Evolutionary conservation across 2,113 vertebrate genomes (phyloP).

Genomic region (Bubo blakistoni): DNA sequence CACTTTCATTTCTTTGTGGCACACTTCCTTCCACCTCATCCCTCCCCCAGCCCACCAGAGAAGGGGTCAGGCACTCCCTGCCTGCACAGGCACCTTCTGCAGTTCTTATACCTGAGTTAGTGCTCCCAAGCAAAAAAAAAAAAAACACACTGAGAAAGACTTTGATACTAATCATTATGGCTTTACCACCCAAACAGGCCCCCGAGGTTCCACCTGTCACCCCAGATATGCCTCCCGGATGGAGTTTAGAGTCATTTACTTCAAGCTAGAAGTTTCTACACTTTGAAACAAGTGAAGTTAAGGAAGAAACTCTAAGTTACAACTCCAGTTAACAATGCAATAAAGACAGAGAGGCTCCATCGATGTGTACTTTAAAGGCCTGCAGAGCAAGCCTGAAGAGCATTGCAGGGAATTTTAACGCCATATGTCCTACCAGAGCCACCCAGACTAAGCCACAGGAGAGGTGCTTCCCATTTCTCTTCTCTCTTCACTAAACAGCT

Average conservation of each 20-base stretch:
- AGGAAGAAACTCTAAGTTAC: not conserved
- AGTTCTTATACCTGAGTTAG: not conserved
- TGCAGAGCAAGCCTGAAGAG: not conserved
- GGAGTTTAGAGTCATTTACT: not conserved
- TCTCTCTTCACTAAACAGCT: not conserved
- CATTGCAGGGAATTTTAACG: not conserved
- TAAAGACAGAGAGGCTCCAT: not conserved
- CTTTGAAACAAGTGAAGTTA: accelerated
- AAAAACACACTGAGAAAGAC: not conserved
- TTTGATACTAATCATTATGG: accelerated
- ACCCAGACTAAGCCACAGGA: not conserved
- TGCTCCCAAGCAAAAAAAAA: not conserved
- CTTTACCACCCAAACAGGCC: not conserved
- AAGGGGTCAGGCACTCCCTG: not conserved
- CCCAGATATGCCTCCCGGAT: not conserved
- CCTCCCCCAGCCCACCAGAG: no score
- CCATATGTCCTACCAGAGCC: not conserved
- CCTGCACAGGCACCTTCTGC: not conserved
- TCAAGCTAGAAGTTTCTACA: not conserved
- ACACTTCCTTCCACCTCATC: accelerated
- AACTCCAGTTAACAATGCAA: not conserved
- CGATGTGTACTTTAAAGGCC: accelerated
- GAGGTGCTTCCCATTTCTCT: not conserved
- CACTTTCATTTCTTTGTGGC: not conserved
- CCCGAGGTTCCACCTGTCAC: not conserved